phyloP scores from a whole-genome alignment of 30 jellyfish, hydroid and myxozoan genomes.

The Chrysaora quinquecirrha region DNA sequence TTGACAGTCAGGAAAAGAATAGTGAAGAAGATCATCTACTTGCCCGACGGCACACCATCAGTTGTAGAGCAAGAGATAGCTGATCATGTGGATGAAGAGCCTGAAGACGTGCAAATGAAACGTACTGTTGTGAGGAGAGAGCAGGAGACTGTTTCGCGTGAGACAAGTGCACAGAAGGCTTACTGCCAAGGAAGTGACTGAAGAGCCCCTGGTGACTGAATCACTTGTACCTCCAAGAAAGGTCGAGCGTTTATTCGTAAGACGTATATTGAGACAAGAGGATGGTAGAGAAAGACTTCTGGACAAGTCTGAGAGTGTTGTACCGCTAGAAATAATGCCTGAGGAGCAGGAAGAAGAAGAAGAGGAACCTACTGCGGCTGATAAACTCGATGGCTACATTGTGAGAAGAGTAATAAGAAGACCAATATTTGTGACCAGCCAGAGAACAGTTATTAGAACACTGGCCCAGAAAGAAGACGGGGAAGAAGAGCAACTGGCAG shows the following conservation, averaged over 20 bases:
- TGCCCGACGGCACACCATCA: too few relatives aligned
- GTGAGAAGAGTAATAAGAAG: conserved; percentile 4
- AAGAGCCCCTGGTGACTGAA: too few relatives aligned
- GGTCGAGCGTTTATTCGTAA: conserved; percentile 24
- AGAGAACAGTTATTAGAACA: neutral
- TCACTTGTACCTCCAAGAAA: neutral
- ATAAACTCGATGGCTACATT: neutral
- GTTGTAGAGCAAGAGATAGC: too few relatives aligned
- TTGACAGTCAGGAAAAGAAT: too few relatives aligned
- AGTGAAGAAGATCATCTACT: too few relatives aligned
- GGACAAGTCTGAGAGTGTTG: conserved; percentile 77
- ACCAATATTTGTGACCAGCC: neutral
- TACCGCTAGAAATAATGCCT: neutral
- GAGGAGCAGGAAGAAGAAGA: neutral
- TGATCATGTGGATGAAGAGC: too few relatives aligned
- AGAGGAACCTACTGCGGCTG: neutral
- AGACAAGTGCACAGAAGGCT: too few relatives aligned
- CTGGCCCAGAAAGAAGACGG: neutral
- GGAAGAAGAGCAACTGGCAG: conserved; percentile 32
- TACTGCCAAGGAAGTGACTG: too few relatives aligned
- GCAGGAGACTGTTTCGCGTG: too few relatives aligned
- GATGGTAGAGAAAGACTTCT: conserved; percentile 69
- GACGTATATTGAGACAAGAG: conserved; percentile 51
- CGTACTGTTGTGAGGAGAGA: too few relatives aligned
- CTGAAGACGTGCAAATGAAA: too few relatives aligned